Base-by-base conservation (phyloP, 2,113 vertebrate species). In the Nestor notabilis region DNA sequence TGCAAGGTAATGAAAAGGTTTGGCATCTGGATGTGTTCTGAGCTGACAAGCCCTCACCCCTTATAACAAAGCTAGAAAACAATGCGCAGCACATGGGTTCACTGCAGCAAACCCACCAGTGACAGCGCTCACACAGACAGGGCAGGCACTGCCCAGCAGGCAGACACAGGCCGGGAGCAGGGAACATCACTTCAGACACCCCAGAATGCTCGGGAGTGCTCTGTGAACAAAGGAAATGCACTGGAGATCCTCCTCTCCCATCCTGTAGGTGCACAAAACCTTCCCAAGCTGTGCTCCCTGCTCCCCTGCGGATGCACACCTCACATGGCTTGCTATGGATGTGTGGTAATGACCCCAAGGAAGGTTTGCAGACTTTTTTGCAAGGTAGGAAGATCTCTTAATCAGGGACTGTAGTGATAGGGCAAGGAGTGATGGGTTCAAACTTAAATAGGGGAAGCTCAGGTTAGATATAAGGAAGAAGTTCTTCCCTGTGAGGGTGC, bases 121-220 rank as follows among this genome's bases (percentile, higher is more conserved):
- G 0, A 8, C 3, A 52, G 43, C 0, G 0, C 61, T 41, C 0
- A 0, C 33, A 31, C 2, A 25, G 39, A 31, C 63, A 14, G 46
- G 74, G 44, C 77, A 69, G n/a, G 58, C 10, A 11, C 55, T 55
- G 71, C 80, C 28, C 6, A 2, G 11, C 39, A 28, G 46, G 49
- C 27, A 46, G 37, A 35, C 1, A 2, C 39, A 31, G 41, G 29
- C 86, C 61, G 24, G 61, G 16, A 66, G 71, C 46, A 27, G 29
- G 41, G n/a, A 21, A 31, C 2, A 1, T 8, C 80, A 23, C 61
- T 39, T 35, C 33, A 24, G 53, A 31, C 68, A 79, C 47, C 66
- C 47, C 29, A 0, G 0, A 39, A 70, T 6, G 1, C 58, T 24
- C 3, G 0, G 0, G 0, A 58, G 35, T 37, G 33, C 52, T 68